Evolutionary conservation across 2,113 vertebrate genomes (phyloP), one percentile per base, ranked within the genome.

Genomic region (Coracopsis vasa): DNA sequence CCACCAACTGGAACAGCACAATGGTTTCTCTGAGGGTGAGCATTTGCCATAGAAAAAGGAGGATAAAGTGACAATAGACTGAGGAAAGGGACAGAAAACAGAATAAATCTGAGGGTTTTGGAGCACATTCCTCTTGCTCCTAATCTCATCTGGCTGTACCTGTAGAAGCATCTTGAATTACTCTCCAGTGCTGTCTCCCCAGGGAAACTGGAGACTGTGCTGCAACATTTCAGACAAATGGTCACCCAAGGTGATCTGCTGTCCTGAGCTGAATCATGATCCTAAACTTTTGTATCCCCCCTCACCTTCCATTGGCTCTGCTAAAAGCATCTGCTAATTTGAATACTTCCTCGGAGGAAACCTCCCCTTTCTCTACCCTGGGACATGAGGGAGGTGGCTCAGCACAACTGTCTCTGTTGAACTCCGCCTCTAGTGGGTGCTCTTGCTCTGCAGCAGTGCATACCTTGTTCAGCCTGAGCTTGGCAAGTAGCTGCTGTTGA

Each of bases 1-100:
- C 97, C n/a, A 88, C 83, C n/a, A 48, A 25, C 20, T 97, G 96
- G 96, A 95, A 96, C 16, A 84, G 91, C 25, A 72, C 69, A 0
- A 11, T 85, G 56, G 81, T 97, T 85, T 90, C 81, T 20, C n/a
- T 98, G 74, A 92, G 7, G 45, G 97, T 97, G 70, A 96, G 96
- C 61, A 53, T 48, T 37, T 77, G 24, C 45, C n/a, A 12, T 54
- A 53, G 45, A 35, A 45, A 88, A 79, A 47, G 11, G 33, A 77
- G 23, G 50, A 37, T 56, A 62, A 77, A 73, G 6, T 71, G 66
- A 37, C 31, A 7, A 20, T 35, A 60, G 48, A 10, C 35, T n/a
- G 37, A 62, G 37, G 29, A 72, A 81, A 56, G 5, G 13, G 14
- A 19, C 5, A 42, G 41, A 50, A 54, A 41, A 11, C 15, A 27